Evolutionary conservation across 2,113 vertebrate species (phyloP), one percentile per base, ranked within the genome.

Genomic region (Sigmodon hispidus): DNA sequence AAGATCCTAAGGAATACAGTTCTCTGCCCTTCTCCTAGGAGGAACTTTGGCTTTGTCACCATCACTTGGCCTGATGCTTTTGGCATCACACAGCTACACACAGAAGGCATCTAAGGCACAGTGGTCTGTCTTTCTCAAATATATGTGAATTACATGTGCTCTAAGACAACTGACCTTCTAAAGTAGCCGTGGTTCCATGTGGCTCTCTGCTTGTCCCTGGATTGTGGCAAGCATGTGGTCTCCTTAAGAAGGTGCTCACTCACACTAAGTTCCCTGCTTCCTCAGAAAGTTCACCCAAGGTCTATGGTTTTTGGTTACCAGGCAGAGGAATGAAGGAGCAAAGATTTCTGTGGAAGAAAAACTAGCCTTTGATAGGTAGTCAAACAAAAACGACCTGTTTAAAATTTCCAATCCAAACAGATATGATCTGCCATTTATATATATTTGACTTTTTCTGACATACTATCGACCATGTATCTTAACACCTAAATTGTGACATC

Each of bases 371-470:
- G 73, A 84, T 61, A 77, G 29, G n/a, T n/a, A n/a, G n/a, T n/a
- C n/a, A n/a, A n/a, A n/a, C n/a, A n/a, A n/a, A n/a, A n/a, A 57
- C 16, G 52, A 55, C 12, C 52, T 55, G 52, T 55, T 12, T 7
- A 55, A 55, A 55, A 55, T 55, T 55, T 55, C 7, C 52, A 55
- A 7, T 55, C n/a, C n/a, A n/a, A n/a, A n/a, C n/a, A n/a, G n/a
- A 52, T n/a, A n/a, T 76, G 67, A 83, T 48, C 21, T 12, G 16
- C 8, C 31, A n/a, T 84, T 89, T 75, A 40, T 89, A 55, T 48
- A 36, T 57, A 63, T 34, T n/a, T 77, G 77, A 95, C 69, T 65
- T 95, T 65, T 45, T 17, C 17, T 93, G 76, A 67, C 36, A 63
- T 10, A 10, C 11, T 73, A 55, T 57, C 45, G 55, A 50, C 61